Evolutionary conservation across 1,140 invertebrate genomes (phyloP), one percentile per base, ranked within the genome.

Genomic region (Acyrthosiphon pisum): DNA sequence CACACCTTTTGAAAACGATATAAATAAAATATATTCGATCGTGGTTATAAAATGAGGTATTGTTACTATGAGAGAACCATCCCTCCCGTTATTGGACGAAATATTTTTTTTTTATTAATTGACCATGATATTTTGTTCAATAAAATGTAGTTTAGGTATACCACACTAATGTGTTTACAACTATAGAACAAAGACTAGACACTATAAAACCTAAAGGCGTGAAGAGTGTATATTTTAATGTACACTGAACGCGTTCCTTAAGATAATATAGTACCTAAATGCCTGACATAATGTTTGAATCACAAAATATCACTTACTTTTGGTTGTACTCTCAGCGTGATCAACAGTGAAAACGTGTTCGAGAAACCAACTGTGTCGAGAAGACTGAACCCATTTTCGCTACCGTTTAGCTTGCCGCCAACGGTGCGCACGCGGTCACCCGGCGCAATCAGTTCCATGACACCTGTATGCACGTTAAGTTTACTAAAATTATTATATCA

Each of bases 291-390:
- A 18, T 48, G 11, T n/a, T 60, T 76, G n/a, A 18, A 20, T n/a
- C 2, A n/a, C 1, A 18, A n/a, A 76, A 41, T 41, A 41, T 6
- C 56, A 86, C 81, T 86, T 56, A 93, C 91, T 44, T 93, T 93
- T 9, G 91, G 91, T 37, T 84, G 48, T 37, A 93, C 48, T 93
- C 81, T 86, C 14, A 93, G 91, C 7, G 68, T 93, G 26, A 93
- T 83, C 26, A 93, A 4, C 48, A 93, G 30, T 6, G 91, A 93
- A 56, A 93, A 93, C 50, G 68, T 86, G 35, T 93, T 56, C 11
- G 91, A 14, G 26, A 93, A 86, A 14, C 23, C 48, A 1, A 41
- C 26, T 14, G 48, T 23, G 84, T 50, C 37, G n/a, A 83, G 81
- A 44, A 93, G 18, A 44, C 22, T 93, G 6, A 86, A 93, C 50